These are phyloP conservation scores for Trialeurodes vaporariorum DNA, from an alignment of 1,140 invertebrate genomes.

Conservation along the genomic window DNA sequence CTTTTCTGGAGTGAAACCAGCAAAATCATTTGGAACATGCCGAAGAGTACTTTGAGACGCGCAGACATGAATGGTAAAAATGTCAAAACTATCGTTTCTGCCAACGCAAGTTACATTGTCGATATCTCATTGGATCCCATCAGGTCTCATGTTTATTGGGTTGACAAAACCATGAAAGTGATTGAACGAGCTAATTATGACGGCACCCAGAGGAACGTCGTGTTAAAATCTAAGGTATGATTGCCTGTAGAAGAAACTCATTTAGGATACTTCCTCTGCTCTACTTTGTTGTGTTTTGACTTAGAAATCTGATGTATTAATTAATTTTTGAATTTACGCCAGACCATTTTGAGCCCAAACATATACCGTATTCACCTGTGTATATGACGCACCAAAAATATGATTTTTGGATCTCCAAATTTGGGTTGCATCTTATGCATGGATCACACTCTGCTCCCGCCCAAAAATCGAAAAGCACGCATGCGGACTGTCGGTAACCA, in stretches of 20 bases:
- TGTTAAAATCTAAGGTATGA: conserved; percentile 18
- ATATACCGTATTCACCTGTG: too few species aligned
- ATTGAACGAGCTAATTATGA: conserved; percentile 24
- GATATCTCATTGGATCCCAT: conserved; percentile 27
- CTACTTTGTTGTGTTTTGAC: background rate
- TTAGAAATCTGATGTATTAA: conserved; percentile 5
- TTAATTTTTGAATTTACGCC: too few species aligned
- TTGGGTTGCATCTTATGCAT: too few species aligned
- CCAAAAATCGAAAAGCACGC: too few species aligned
- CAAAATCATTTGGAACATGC: background rate
- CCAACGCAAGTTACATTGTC: conserved; percentile 12
- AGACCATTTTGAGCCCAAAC: too few species aligned
- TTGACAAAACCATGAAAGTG: conserved; percentile 18
- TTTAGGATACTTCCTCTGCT: too few species aligned
- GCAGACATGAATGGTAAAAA: conserved; percentile 21
- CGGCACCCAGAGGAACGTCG: conserved; percentile 18
- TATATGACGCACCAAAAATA: too few species aligned
- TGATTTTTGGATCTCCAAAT: too few species aligned
- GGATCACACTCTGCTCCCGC: too few species aligned
- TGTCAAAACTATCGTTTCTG: conserved; percentile 13
- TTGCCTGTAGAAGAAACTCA: too few species aligned
- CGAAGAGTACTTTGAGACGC: conserved; percentile 15
- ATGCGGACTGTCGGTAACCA: too few species aligned
- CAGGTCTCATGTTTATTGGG: conserved; percentile 24
- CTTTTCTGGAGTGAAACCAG: conserved; percentile 23